Conservation (phyloP, 35 echinoderm and acorn worm genomes). For the Holothuria glaberrima region DNA sequence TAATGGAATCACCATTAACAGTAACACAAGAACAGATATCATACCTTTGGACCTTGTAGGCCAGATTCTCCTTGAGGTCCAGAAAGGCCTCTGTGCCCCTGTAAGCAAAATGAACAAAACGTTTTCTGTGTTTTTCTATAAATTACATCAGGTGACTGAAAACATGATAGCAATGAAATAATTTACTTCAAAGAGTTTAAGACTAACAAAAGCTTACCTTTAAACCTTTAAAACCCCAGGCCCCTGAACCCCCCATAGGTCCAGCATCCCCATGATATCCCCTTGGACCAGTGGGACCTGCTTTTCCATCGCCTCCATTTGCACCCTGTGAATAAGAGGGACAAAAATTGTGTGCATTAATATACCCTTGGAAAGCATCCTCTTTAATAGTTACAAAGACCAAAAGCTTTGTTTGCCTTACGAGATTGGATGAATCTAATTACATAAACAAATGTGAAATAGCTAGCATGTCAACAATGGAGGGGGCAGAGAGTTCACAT, state of each 20-base stretch:
- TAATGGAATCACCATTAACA: too few relatives aligned
- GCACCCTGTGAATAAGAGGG: not conserved
- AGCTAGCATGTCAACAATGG: too few relatives aligned
- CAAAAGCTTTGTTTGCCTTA: too few relatives aligned
- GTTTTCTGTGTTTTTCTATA: not conserved
- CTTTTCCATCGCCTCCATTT: not conserved
- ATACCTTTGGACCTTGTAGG: not conserved
- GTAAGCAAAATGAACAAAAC: not conserved
- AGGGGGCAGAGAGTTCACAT: too few relatives aligned
- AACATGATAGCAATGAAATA: not conserved
- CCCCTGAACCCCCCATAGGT: not conserved
- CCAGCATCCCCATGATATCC: not conserved
- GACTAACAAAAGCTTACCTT: not conserved
- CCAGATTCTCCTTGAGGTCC: not conserved
- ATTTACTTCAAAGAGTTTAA: not conserved
- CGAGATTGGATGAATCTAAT: too few relatives aligned
- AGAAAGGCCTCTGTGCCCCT: not conserved
- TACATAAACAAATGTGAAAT: too few relatives aligned
- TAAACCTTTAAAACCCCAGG: constrained; percentile 4
- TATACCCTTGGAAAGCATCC: too few relatives aligned
- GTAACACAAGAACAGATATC: too few relatives aligned
- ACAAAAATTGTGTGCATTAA: too few relatives aligned
- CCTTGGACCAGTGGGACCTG: not conserved
- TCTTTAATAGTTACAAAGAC: too few relatives aligned
- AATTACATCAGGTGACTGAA: not conserved